phyloP scores from a whole-genome alignment of 2,113 vertebrate genomes.

The Capreolus pygargus region DNA sequence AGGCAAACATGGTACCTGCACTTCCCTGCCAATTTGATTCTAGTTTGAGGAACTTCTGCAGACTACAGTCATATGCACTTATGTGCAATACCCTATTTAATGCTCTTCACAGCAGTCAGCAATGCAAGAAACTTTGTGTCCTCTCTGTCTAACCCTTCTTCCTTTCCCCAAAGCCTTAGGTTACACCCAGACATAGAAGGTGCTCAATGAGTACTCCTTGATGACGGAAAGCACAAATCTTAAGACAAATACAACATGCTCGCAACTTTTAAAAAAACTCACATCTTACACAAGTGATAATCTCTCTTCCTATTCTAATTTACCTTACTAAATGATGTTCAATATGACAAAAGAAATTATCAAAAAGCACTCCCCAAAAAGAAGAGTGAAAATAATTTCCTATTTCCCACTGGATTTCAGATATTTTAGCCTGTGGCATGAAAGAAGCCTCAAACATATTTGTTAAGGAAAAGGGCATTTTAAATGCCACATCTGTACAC shows the following conservation, averaged over 20 bases:
- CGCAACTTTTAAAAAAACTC: not conserved
- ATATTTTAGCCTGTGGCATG: not conserved
- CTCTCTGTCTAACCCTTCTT: not conserved
- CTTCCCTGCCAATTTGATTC: not conserved
- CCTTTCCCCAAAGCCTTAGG: not conserved
- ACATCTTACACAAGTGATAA: conserved; percentile 30
- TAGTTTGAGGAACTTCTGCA: not conserved
- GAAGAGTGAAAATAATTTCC: not conserved
- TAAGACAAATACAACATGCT: not conserved
- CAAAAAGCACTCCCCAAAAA: not conserved
- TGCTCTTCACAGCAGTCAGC: not conserved
- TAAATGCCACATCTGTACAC: not conserved
- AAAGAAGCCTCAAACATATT: not conserved
- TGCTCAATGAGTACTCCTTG: not conserved
- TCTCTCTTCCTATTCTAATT: not conserved
- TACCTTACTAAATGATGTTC: not conserved
- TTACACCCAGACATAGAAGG: not conserved
- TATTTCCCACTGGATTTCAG: not conserved
- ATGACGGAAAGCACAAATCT: not conserved
- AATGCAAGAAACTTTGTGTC: not conserved
- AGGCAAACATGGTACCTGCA: not conserved
- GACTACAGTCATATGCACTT: not conserved
- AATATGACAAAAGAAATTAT: conserved; percentile 10
- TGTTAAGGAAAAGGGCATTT: not conserved
- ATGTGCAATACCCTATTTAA: not conserved